Evolutionary conservation across 2,113 vertebrate species (phyloP).

Genomic region (Dicrurus megarhynchus): DNA sequence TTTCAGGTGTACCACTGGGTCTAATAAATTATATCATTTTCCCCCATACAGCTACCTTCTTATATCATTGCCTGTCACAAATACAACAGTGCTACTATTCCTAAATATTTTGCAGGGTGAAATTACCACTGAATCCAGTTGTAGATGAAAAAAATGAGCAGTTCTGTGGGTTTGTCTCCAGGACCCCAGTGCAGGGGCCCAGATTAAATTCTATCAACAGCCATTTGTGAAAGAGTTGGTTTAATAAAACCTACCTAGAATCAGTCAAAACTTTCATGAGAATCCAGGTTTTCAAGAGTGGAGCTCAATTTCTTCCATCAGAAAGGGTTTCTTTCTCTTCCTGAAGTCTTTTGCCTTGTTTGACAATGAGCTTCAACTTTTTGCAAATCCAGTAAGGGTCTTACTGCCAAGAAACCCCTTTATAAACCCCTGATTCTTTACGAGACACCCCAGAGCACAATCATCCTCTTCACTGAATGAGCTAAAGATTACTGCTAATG

Average conservation of each 20-base stretch:
- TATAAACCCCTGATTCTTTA: background rate
- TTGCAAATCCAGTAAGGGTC: background rate
- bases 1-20: background rate
- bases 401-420: background rate
- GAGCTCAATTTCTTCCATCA: background rate
- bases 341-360: background rate
- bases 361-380: background rate
- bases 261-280: background rate
- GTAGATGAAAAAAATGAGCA: background rate
- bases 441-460: background rate
- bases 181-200: background rate
- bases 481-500: constrained; percentile 18
- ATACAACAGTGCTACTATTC: background rate
- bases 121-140: background rate
- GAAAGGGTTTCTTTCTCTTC: background rate
- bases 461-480: constrained; percentile 19
- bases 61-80: background rate
- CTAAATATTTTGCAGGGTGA: background rate
- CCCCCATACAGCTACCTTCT: background rate
- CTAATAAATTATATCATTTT: constrained; percentile 2
- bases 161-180: background rate
- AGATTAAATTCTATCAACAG: background rate
- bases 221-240: background rate
- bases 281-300: background rate
- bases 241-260: background rate